Conservation (phyloP, 2,888 invertebrate species). For the Megamerina dolium region DNA sequence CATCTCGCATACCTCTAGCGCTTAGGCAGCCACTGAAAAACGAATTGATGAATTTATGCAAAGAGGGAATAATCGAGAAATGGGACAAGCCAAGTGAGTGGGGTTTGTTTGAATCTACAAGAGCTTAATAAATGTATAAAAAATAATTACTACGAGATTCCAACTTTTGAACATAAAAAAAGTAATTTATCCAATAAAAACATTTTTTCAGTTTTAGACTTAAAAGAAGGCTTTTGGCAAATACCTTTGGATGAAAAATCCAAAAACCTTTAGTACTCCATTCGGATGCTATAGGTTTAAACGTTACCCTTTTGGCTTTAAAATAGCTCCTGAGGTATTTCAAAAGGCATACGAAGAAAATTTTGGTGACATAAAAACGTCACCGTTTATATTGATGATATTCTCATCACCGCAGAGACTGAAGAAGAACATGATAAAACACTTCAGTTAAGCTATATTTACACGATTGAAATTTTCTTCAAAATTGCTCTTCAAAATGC, state of each 20-base stretch:
- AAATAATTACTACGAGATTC: constrained; percentile 14
- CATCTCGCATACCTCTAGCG: constrained; percentile 7
- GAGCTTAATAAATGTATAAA: constrained; percentile 16
- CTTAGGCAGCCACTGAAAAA: constrained; percentile 5
- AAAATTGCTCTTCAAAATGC: too few relatives aligned
- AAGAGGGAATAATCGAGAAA: constrained; percentile 9
- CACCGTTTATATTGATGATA: constrained; percentile 10
- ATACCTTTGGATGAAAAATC: constrained; percentile 11
- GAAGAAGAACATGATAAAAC: constrained; percentile 3
- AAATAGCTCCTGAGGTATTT: constrained; percentile 15
- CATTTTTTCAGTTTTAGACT: constrained; percentile 21
- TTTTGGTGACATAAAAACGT: constrained; percentile 13
- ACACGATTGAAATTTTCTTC: too few relatives aligned
- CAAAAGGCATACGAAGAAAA: constrained; percentile 11
- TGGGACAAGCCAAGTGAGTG: constrained; percentile 6
- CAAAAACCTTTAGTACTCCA: constrained; percentile 13
- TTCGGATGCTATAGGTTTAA: constrained; percentile 14
- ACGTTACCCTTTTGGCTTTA: constrained; percentile 13
- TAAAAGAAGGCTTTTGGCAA: constrained; percentile 19
- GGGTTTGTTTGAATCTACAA: constrained; percentile 15
- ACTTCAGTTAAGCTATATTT: constrained; percentile 3
- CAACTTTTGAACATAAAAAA: constrained; percentile 17
- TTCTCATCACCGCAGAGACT: constrained; percentile 4
- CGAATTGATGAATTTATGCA: constrained; percentile 4
- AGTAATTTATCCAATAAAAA: constrained; percentile 17